Base-by-base conservation (phyloP, 2,113 vertebrate genomes). In the Naja naja region DNA sequence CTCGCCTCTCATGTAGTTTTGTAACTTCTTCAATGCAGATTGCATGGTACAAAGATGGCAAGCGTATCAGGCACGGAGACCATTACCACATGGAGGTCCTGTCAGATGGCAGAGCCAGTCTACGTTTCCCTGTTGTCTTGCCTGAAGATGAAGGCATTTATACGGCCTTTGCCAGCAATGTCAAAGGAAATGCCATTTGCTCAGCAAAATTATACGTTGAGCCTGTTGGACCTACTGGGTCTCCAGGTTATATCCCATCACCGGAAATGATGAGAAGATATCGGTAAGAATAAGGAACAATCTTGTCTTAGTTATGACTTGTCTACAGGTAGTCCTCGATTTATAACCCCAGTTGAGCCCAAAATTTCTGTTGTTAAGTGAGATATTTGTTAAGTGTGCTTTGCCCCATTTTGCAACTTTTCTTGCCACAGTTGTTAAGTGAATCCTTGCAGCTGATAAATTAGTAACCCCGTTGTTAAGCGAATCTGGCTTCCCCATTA, bases 121-220 rank as follows among this genome's bases (percentile, higher is more conserved):
- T 99, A 16, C 99, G 98, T 25, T 97, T 99, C 92, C 97, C 99
- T 86, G 98, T 98, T 93, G 98, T 99, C 92, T 97, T 98, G 87
- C 98, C 99, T 69, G 99, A 99, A 97, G 99, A 99, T 92, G 99
- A 99, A 96, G 99, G 99, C 25, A 98, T 99, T 95, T 99, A 99
- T 92, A 99, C 99, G 2, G 99, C 98, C 74, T 98, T 99, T 94
- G 98, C 98, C 85, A 97, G 98, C 95, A 99, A 99, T 91, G 96
- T 99, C 94, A 99, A 99, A 97, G 99, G 98, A 95, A 99, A 99
- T 94, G 97, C 98, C 11, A 98, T 99, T 95, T 99, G 99, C 96
- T 99, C 99, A 60, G 98, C 98, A 93, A 99, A 99, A 93, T 97
- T 99, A 55, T 99, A 99, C 0, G 97, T 99, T 49, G 99, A 99